phyloP scores from a whole-genome alignment of 2,888 invertebrate genomes.

The Bellardia bayeri region DNA sequence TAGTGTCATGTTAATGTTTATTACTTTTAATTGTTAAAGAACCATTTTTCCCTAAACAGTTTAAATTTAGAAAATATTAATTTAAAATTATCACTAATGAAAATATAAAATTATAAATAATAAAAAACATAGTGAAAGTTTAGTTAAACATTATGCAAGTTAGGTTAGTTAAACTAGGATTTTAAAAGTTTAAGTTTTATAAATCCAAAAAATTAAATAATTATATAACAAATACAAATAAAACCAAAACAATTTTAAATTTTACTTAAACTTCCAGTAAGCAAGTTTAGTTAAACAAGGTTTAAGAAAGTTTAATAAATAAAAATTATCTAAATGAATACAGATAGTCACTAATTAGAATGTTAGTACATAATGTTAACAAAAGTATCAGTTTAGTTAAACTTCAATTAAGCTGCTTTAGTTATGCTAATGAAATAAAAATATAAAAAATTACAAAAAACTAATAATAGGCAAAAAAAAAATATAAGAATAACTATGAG shows the following conservation, averaged over 20 bases:
- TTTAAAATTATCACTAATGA: too few species aligned
- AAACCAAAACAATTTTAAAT: background rate
- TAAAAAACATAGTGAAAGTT: too few species aligned
- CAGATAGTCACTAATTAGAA: background rate
- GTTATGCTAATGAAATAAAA: background rate
- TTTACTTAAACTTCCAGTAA: background rate
- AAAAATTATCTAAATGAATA: background rate
- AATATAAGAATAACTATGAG: background rate
- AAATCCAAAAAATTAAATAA: background rate
- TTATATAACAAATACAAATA: background rate
- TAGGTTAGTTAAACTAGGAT: background rate
- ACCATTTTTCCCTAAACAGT: background rate
- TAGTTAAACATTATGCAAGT: background rate
- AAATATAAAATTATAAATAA: too few species aligned
- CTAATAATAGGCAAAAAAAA: background rate
- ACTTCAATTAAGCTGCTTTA: background rate
- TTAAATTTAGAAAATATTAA: background rate
- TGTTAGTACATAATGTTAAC: background rate
- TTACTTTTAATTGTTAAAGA: conserved; percentile 15
- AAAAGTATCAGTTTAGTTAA: background rate
- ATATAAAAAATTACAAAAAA: background rate
- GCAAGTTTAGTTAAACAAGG: conserved; percentile 2
- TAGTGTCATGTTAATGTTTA: conserved; percentile 33
- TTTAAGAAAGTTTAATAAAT: background rate
- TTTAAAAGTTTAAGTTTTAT: background rate